Evolutionary conservation across 2,113 vertebrate genomes (phyloP).

Genomic region (Bufo gargarizans): DNA sequence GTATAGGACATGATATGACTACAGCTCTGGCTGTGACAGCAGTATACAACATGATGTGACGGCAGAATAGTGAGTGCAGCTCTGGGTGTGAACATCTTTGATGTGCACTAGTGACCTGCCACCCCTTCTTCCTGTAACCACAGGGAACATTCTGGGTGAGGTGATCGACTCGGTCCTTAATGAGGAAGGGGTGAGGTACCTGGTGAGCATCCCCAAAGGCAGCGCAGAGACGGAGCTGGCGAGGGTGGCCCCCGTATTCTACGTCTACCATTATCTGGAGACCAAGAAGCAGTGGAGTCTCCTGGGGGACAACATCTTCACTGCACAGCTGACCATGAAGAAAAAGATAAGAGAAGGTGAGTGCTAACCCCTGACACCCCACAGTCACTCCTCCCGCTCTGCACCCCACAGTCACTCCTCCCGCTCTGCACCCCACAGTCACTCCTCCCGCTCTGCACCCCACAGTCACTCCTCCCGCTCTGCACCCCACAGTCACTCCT

Average conservation of each 20-base stretch:
- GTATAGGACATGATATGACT: too few relatives aligned
- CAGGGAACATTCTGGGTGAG: conserved; percentile 85
- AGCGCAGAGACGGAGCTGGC: conserved; percentile 80
- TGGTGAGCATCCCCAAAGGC: conserved; percentile 75
- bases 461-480: not conserved
- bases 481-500: too few relatives aligned
- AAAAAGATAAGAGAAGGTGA: conserved; percentile 84
- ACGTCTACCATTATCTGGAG: conserved; percentile 85
- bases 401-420: too few relatives aligned
- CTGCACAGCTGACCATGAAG: conserved; percentile 64
- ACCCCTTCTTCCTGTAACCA: not conserved
- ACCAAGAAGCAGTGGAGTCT: conserved; percentile 73
- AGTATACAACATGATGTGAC: too few relatives aligned
- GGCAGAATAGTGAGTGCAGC: too few relatives aligned
- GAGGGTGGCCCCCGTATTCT: conserved; percentile 74
- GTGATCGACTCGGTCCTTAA: conserved; percentile 71
- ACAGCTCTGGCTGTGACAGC: too few relatives aligned
- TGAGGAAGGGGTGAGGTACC: conserved; percentile 69
- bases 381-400: not conserved
- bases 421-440: not conserved
- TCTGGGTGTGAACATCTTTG: too few relatives aligned
- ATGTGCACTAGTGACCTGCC: too few relatives aligned
- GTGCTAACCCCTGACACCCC: not conserved
- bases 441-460: not conserved
- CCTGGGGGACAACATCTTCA: conserved; percentile 66